These are phyloP conservation scores for Tetranychus truncatus DNA, from an alignment of 2,888 invertebrate species.

Conservation along the genomic window DNA sequence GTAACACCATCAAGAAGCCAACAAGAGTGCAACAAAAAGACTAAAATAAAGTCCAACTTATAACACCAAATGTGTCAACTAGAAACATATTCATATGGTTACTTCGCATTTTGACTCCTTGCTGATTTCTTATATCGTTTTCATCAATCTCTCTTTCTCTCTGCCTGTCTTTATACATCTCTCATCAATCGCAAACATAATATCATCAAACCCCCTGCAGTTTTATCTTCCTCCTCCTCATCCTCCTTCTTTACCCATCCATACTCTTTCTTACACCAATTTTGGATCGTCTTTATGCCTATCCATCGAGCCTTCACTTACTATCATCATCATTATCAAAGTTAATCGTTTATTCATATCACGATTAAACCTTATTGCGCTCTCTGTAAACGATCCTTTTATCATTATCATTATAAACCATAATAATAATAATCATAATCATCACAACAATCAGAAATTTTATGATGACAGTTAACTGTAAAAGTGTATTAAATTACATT, in stretches of 20 bases:
- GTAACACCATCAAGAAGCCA: too few relatives aligned
- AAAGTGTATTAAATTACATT: background rate
- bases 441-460: background rate
- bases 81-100: background rate
- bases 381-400: background rate
- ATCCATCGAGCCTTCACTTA: background rate
- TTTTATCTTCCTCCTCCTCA: background rate
- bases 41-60: background rate
- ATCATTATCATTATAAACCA: background rate
- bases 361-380: background rate
- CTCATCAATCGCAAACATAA: background rate
- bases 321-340: background rate
- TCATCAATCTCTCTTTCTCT: background rate
- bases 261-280: background rate
- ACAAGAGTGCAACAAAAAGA: too few relatives aligned
- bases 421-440: background rate
- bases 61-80: background rate
- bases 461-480: background rate
- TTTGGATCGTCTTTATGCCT: background rate
- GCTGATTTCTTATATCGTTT: background rate
- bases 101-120: background rate
- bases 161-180: background rate
- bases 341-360: constrained; percentile 1
- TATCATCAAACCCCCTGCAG: background rate
- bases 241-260: background rate